Evolutionary conservation across 2,797 vertebrate genomes (phyloP).

Genomic region (Eleutherodactylus coqui): DNA sequence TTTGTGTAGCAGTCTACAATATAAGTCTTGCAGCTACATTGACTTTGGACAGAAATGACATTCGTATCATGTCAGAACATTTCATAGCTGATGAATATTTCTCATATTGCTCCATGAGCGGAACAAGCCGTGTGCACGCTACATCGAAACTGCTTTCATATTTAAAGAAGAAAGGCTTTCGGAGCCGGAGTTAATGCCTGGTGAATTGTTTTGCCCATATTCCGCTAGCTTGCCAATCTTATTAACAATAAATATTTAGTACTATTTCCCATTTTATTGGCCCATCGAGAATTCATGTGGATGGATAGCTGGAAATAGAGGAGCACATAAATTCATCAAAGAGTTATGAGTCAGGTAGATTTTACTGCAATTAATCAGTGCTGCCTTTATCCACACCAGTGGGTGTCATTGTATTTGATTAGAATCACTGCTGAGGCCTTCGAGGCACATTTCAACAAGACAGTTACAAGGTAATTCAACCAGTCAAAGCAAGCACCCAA

Average conservation of each 20-base stretch:
- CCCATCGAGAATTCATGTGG: background rate
- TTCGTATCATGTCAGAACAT: slow-evolving; percentile 47
- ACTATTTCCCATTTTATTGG: slow-evolving; percentile 19
- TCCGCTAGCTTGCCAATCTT: slow-evolving; percentile 3
- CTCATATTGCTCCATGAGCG: slow-evolving; percentile 35
- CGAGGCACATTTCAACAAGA: slow-evolving; percentile 65
- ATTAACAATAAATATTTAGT: slow-evolving; percentile 56
- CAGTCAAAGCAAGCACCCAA: slow-evolving; percentile 56
- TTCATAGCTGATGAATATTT: slow-evolving; percentile 46
- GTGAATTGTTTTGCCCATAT: slow-evolving; percentile 22
- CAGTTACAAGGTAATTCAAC: slow-evolving; percentile 58
- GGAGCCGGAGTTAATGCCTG: slow-evolving; percentile 14
- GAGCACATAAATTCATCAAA: slow-evolving; percentile 54
- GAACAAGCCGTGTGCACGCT: slow-evolving; percentile 24
- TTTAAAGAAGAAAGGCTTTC: slow-evolving; percentile 19
- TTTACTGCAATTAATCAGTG: slow-evolving; percentile 64
- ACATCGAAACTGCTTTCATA: slow-evolving; percentile 8
- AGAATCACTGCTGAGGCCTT: slow-evolving; percentile 63
- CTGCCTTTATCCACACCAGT: slow-evolving; percentile 64
- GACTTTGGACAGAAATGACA: slow-evolving; percentile 53
- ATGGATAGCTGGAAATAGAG: slow-evolving; percentile 35
- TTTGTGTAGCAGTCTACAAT: slow-evolving; percentile 34
- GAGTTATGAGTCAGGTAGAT: slow-evolving; percentile 63
- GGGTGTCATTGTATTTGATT: slow-evolving; percentile 58
- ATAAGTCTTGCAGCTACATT: slow-evolving; percentile 32